A percentile compares a stretch with the other conserved stretches of the same genome.
phyloP scores from a whole-genome alignment of 2,888 invertebrate genomes.

The Synanthedon vespiformis region DNA sequence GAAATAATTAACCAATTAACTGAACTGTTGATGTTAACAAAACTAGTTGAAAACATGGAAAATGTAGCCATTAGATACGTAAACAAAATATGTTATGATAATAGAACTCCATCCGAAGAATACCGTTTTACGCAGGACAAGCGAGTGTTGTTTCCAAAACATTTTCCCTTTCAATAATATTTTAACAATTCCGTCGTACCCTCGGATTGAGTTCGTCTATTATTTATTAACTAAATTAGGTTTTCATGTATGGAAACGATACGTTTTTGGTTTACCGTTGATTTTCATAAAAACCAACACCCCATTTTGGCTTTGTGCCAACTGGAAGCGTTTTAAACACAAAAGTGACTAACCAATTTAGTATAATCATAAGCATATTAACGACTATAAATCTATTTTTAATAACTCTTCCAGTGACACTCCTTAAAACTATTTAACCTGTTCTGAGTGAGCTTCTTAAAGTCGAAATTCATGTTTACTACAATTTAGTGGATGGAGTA shows the following conservation, averaged over 20 bases:
- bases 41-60: conserved; percentile 44
- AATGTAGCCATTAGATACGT: conserved; percentile 55
- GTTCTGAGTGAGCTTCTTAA: neutral
- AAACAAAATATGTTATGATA: conserved; percentile 68
- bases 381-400: conserved; percentile 17
- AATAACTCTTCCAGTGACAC: conserved; percentile 59
- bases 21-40: conserved; percentile 29
- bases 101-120: conserved; percentile 65
- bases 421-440: conserved; percentile 49
- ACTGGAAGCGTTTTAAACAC: conserved; percentile 45
- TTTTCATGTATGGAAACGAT: conserved; percentile 59
- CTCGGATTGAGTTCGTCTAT: conserved; percentile 38
- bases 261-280: conserved; percentile 61
- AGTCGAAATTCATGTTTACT: conserved; percentile 5
- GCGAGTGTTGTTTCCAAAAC: conserved; percentile 65
- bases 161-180: conserved; percentile 49
- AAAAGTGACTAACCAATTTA: neutral
- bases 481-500: neutral
- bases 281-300: conserved; percentile 62
- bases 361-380: conserved; percentile 1
- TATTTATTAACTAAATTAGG: conserved; percentile 45
- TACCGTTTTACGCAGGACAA: conserved; percentile 34
- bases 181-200: conserved; percentile 47
- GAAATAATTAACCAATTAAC: conserved; percentile 38
- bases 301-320: conserved; percentile 65